Conservation (phyloP, 2,113 vertebrate genomes). For the Brachypteracias leptosomus region DNA sequence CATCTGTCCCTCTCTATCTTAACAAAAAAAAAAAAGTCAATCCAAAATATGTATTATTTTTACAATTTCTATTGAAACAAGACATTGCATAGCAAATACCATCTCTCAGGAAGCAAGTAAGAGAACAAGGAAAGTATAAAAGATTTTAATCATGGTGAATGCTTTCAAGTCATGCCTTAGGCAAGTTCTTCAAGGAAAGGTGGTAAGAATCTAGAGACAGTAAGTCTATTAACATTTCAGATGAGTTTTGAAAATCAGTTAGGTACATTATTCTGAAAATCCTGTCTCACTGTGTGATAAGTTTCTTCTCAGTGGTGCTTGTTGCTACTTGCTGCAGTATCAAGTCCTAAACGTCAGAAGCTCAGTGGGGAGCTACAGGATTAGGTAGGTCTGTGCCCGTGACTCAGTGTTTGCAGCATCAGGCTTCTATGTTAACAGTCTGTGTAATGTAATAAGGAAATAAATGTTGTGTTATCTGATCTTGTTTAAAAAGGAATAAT, state of each 20-base stretch:
- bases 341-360: slow-evolving; percentile 12
- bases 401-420: slow-evolving; percentile 18
- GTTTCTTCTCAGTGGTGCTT: slow-evolving; percentile 23
- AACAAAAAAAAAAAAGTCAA: background rate
- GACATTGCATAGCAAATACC: background rate
- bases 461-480: slow-evolving; percentile 12
- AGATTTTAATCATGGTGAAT: slow-evolving; percentile 33
- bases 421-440: background rate
- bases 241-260: slow-evolving; percentile 38
- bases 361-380: background rate
- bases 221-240: slow-evolving; percentile 47
- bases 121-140: background rate
- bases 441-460: slow-evolving; percentile 17
- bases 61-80: background rate
- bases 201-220: slow-evolving; percentile 35
- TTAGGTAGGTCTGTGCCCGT: background rate
- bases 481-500: slow-evolving; percentile 16
- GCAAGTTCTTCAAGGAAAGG: slow-evolving; percentile 15
- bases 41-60: background rate
- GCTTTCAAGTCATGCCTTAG: slow-evolving; percentile 27
- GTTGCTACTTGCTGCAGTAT: slow-evolving; percentile 51
- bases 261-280: slow-evolving; percentile 34
- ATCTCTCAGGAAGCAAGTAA: background rate
- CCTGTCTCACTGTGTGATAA: background rate
- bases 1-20: background rate